These are phyloP conservation scores for Lepus americanus DNA, from an alignment of 2,113 vertebrate species.

Conservation along the genomic window DNA sequence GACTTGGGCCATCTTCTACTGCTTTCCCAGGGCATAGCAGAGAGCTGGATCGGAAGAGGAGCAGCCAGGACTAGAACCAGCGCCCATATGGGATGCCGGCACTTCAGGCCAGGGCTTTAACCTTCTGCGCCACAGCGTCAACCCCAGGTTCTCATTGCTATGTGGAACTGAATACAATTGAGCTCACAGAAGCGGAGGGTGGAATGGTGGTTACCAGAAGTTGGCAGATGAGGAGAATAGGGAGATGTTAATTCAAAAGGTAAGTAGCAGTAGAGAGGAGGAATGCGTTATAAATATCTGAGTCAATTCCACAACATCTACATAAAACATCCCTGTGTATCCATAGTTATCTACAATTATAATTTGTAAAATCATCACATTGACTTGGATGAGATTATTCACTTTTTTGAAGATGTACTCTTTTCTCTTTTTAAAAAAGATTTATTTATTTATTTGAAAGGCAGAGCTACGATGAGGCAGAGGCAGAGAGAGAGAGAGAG, in stretches of 20 bases:
- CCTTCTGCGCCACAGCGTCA: no score
- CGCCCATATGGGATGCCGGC: no score
- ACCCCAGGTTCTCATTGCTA: neutral
- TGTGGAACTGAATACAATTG: neutral
- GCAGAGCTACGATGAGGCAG: no score
- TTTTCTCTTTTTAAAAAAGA: no score
- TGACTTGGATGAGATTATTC: conserved; percentile 15
- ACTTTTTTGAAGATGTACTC: neutral
- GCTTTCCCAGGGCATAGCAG: no score
- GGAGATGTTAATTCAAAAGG: neutral
- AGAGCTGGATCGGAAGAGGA: no score
- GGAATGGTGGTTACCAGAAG: neutral
- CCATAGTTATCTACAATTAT: neutral
- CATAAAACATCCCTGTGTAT: neutral
- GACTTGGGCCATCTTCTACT: no score
- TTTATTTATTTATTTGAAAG: no score
- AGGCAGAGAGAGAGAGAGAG: no score
- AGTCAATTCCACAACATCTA: neutral
- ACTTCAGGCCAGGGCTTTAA: no score
- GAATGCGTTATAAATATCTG: neutral
- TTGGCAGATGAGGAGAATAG: neutral
- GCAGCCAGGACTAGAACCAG: no score
- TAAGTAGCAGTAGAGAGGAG: neutral
- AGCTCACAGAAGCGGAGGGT: neutral
- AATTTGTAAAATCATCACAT: neutral